Base-by-base conservation (phyloP, 1,140 invertebrate genomes). In the Drosophila santomea region DNA sequence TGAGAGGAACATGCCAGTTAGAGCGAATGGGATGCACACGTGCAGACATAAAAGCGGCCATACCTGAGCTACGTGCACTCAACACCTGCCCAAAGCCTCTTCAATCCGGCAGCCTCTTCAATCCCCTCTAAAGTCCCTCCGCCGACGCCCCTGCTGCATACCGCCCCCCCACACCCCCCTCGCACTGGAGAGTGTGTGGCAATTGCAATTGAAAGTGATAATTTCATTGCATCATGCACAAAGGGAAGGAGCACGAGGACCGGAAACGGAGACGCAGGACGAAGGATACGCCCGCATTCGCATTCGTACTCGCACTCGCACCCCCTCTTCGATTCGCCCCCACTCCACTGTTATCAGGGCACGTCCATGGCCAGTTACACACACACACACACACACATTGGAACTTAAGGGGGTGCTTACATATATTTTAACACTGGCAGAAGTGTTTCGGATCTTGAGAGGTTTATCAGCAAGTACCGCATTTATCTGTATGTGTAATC, bases 121-220 rank as follows among this genome's bases (percentile, higher is more conserved):
- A 17, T 17, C 12, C 14, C 44, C 15, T 41, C 51, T 43, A 20
- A 51, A 51, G n/a, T 12, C 48, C 28, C 39, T 36, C 38, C 39
- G 41, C 38, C 25, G 17, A 36, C 54, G 8, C 12, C 12, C 48
- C 45, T n/a, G 17, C 35, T 15, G 32, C 7, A 10, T 14, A 5
- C 10, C 38, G 8, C 4, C 5, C 15, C 12, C 5, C 10, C 14
- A 43, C 17, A 25, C 48, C 20, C n/a, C 28, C 15, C 1, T 23
- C 44, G 58, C 71, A 55, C 56, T 43, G 51, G 73, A 36, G 54
- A 77, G 66, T 80, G 56, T 66, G 44, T 72, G 75, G 75, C 66
- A 82, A 82, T 76, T 79, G 69, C 83, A 82, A 88, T 88, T 80
- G 84, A 84, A 88, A 80, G 83, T 88, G 83, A 88, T 88, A 88